These are phyloP conservation scores for Heliornis fulica DNA, from an alignment of 2,113 vertebrate species.

Conservation along the genomic window DNA sequence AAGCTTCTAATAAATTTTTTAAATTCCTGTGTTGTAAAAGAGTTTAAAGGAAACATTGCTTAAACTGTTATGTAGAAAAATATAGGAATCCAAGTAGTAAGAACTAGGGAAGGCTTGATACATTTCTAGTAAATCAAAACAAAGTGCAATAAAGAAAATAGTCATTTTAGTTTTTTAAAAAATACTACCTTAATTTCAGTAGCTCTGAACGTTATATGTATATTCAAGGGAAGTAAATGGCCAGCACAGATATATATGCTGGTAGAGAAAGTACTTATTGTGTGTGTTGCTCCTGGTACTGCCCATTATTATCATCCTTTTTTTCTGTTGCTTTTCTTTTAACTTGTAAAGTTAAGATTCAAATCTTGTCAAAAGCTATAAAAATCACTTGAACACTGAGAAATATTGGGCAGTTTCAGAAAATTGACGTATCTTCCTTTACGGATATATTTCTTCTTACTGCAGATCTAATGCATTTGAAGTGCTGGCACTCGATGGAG, in stretches of 20 bases:
- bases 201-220: not conserved
- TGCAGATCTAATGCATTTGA: constrained; percentile 89
- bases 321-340: not conserved
- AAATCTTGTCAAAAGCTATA: not conserved
- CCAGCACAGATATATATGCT: not conserved
- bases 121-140: not conserved
- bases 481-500: constrained; percentile 86
- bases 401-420: constrained; percentile 31
- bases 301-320: not conserved
- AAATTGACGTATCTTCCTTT: not conserved
- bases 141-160: not conserved
- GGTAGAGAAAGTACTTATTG: not conserved
- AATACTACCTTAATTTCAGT: not conserved
- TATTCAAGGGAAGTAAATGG: not conserved
- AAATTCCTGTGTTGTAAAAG: not conserved
- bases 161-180: not conserved
- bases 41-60: not conserved
- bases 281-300: not conserved
- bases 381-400: not conserved
- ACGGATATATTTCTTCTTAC: constrained; percentile 47
- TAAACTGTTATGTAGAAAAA: not conserved
- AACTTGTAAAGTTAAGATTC: not conserved
- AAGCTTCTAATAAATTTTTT: not conserved
- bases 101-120: not conserved
- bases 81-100: not conserved